phyloP scores from a whole-genome alignment of 2,113 vertebrate genomes.

The Vidua chalybeata region DNA sequence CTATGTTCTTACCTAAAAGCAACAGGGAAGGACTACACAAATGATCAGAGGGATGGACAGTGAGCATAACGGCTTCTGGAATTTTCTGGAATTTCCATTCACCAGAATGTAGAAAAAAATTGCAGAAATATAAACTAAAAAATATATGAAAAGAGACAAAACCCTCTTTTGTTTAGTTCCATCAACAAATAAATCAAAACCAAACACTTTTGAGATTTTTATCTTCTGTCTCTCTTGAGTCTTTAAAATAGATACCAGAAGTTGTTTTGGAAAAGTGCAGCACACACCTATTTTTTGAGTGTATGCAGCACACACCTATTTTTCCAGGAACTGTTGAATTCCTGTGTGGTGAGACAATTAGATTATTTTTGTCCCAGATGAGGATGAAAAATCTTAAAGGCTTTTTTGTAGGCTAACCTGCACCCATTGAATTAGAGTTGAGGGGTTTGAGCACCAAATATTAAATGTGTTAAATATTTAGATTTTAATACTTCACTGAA shows the following conservation, averaged over 20 bases:
- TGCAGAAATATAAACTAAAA: neutral
- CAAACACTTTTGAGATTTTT: neutral
- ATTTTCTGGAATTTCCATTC: neutral
- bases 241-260: neutral
- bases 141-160: neutral
- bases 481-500: neutral
- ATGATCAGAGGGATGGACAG: neutral
- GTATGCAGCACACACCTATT: neutral
- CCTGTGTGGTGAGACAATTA: neutral
- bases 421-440: neutral
- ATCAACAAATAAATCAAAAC: neutral
- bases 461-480: neutral
- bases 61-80: neutral
- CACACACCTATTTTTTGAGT: neutral
- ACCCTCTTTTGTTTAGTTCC: neutral
- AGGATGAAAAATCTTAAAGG: neutral
- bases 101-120: neutral
- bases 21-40: neutral
- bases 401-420: neutral
- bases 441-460: neutral
- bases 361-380: neutral
- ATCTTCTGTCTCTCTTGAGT: neutral
- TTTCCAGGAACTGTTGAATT: neutral
- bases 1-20: neutral
- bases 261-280: neutral